A percentile compares a stretch with the other conserved stretches of the same genome.
These are phyloP conservation scores for Notocelia uddmanniana DNA, from an alignment of 2,888 invertebrate species.

Conservation along the genomic window DNA sequence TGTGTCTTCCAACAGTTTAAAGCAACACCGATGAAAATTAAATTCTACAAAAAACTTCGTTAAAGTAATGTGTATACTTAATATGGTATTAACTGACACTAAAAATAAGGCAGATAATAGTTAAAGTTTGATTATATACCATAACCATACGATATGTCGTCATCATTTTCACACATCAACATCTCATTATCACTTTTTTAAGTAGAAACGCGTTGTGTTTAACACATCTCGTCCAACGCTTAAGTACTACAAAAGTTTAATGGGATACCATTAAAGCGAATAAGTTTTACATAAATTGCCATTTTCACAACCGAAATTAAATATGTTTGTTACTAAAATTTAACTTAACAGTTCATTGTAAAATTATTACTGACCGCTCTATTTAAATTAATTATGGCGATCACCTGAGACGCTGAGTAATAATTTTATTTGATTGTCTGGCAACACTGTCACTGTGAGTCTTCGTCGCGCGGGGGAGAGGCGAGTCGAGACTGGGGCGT, in stretches of 20 bases:
- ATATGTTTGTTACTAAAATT: conserved; percentile 78
- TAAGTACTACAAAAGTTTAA: conserved; percentile 73
- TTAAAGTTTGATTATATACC: conserved; percentile 43
- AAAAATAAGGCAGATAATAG: conserved; percentile 43
- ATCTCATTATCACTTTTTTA: conserved; percentile 69
- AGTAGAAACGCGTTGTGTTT: conserved; percentile 76
- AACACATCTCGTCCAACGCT: conserved; percentile 78
- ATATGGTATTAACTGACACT: conserved; percentile 29
- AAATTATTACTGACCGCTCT: conserved; percentile 66
- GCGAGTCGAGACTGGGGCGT: conserved; percentile 62
- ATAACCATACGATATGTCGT: conserved; percentile 70
- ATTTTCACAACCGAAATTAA: conserved; percentile 86
- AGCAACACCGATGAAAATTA: neutral
- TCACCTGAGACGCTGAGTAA: conserved; percentile 58
- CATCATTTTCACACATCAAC: conserved; percentile 61
- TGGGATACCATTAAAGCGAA: conserved; percentile 78
- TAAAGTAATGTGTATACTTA: conserved; percentile 6
- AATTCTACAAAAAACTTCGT: conserved; percentile 13
- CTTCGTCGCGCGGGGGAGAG: conserved; percentile 61
- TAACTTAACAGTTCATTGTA: conserved; percentile 76
- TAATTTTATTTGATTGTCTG: conserved; percentile 67
- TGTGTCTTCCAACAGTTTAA: neutral
- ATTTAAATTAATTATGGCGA: conserved; percentile 50
- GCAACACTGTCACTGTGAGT: conserved; percentile 80
- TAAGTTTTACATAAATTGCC: conserved; percentile 83